Evolutionary conservation across 2,888 invertebrate species (phyloP), one percentile per base, ranked within the genome.

Genomic region (Morpho helenor): DNA sequence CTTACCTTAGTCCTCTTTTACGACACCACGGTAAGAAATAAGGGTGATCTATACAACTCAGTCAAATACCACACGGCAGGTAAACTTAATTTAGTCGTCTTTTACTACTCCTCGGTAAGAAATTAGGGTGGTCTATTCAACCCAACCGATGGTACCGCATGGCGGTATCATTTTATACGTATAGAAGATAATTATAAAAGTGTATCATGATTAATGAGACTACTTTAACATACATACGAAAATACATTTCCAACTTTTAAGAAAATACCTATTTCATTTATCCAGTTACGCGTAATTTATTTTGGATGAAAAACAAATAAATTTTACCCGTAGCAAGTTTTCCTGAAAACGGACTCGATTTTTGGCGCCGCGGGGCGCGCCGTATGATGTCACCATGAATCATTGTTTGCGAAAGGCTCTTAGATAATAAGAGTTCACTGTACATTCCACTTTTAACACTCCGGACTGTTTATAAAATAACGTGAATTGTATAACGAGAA

Each of bases 381-480:
- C 63, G 10, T 53, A 46, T 63, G 63, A 63, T 53, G 63, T 63
- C 60, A 63, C 53, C 52, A 56, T 63, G 63, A 60, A 56, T 58
- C 63, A 63, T 60, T 63, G 59, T 62, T 59, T 59, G 59, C 62
- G 54, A 57, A 59, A 59, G 59, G 54, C 62, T 62, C 56, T 62
- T 54, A 57, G 59, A 52, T 62, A 55, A 62, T 49, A 59, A 51
- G 44, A 57, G 49, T 59, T 49, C 47, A 50, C 51, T 39, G 46
- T 54, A 39, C n/a, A 55, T 50, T 51, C 51, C 23, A 51, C 46
- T 50, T 54, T 51, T 54, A 43, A 49, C 52, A n/a, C 43, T 56
- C 44, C n/a, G 9, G 22, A 45, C 10, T 45, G 8, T 44, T 44
- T 2, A 43, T 22, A 43, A 51, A 51, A 52, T 45, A 53, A 22